Conservation (phyloP, 2,113 vertebrate genomes). For the Suncus etruscus region DNA sequence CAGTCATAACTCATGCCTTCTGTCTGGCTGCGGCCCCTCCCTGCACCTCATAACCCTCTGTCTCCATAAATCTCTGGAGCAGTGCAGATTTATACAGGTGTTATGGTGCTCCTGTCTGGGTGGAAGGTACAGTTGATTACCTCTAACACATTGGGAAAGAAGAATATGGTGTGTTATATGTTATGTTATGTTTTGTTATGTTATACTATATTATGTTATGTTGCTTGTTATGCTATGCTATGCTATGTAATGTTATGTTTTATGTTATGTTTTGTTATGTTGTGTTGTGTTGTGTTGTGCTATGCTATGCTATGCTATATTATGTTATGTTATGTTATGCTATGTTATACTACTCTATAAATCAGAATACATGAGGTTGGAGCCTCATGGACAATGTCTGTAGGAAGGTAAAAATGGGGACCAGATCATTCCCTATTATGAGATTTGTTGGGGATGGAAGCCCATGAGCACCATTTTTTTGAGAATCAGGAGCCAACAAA, state of each 20-base stretch:
- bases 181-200: neutral
- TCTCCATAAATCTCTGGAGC: conserved; percentile 50
- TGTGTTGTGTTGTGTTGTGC: no score
- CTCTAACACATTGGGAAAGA: conserved; percentile 40
- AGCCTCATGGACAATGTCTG: neutral
- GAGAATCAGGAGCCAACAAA: neutral
- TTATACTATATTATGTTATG: no score
- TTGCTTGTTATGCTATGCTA: no score
- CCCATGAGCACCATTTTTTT: neutral
- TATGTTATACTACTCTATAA: neutral
- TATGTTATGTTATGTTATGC: neutral
- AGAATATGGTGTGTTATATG: neutral
- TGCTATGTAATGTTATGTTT: no score
- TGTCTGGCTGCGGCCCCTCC: neutral
- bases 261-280: no score
- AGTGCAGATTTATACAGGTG: conserved; percentile 29
- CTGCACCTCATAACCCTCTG: fast-evolving
- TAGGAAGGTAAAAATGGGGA: neutral
- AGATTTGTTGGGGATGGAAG: neutral
- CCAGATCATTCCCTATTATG: neutral
- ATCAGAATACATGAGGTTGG: neutral
- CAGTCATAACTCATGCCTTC: conserved; percentile 56
- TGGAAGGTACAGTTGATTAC: neutral
- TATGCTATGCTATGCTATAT: no score
- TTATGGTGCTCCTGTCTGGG: neutral